phyloP scores from a whole-genome alignment of 2,888 invertebrate species.

The Drosophila nr. medialis region DNA sequence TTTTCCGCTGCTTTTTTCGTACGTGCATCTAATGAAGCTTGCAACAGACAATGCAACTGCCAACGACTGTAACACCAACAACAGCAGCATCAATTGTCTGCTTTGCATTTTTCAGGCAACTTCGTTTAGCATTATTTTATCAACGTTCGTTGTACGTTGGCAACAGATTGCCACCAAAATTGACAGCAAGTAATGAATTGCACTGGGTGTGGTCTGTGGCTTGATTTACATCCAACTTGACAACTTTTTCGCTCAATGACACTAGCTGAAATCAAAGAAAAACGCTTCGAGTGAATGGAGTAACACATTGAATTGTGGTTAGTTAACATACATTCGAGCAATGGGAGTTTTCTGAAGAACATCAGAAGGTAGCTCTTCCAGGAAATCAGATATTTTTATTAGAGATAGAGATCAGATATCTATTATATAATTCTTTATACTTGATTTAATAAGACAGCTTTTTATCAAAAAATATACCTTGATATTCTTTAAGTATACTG shows the following conservation, averaged over 20 bases:
- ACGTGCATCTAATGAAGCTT: slow-evolving; percentile 65
- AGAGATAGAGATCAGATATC: too few relatives aligned
- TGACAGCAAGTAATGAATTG: slow-evolving; percentile 40
- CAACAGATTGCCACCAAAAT: slow-evolving; percentile 61
- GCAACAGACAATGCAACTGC: slow-evolving; percentile 53
- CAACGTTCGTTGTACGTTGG: slow-evolving; percentile 38
- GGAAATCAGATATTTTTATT: not conserved
- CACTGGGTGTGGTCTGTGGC: slow-evolving; percentile 39
- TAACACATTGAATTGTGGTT: not conserved
- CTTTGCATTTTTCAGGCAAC: slow-evolving; percentile 47
- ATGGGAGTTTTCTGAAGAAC: not conserved
- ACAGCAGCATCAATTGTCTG: slow-evolving; percentile 43
- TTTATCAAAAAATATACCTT: not conserved
- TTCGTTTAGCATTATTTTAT: slow-evolving; percentile 57
- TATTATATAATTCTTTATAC: not conserved
- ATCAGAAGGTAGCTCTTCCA: not conserved
- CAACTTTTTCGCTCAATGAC: slow-evolving; percentile 31
- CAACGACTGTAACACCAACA: slow-evolving; percentile 24
- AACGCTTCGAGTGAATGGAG: not conserved
- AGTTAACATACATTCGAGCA: not conserved
- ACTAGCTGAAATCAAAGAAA: slow-evolving; percentile 18
- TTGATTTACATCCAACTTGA: slow-evolving; percentile 48
- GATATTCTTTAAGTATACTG: not conserved
- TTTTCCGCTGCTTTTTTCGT: not conserved
- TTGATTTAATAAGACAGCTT: not conserved